Conservation (phyloP, 2,113 vertebrate species). For the Geococcyx californianus region DNA sequence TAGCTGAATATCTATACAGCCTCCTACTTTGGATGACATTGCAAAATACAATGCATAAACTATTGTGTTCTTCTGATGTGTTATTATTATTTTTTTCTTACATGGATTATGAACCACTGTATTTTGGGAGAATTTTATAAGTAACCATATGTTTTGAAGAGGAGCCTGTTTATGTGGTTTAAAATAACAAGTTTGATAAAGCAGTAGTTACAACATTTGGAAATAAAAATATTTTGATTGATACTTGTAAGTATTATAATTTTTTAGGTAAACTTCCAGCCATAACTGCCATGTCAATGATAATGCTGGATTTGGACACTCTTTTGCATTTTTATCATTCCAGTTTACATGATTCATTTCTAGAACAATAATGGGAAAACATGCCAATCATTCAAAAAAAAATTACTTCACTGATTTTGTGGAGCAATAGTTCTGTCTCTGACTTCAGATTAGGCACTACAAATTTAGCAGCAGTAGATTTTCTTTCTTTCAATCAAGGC, state of each 20-base stretch:
- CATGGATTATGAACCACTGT: neutral
- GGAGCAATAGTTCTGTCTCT: neutral
- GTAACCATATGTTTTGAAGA: neutral
- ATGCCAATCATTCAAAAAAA: neutral
- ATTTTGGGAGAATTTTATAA: neutral
- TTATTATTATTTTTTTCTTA: neutral
- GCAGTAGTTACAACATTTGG: neutral
- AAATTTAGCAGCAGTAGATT: neutral
- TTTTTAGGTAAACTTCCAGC: neutral
- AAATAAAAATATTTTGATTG: neutral
- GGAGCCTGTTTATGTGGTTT: neutral
- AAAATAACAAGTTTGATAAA: neutral
- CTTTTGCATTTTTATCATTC: neutral
- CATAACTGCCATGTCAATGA: neutral
- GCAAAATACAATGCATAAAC: neutral
- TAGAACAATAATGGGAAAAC: neutral
- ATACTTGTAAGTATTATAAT: neutral
- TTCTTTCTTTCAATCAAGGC: neutral
- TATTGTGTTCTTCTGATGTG: neutral
- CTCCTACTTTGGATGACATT: neutral
- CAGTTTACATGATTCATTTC: neutral
- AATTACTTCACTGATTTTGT: neutral
- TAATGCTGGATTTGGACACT: neutral
- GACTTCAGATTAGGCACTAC: neutral
- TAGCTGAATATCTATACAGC: neutral